Percentiles rank a stretch among this genome's conserved stretches.
These are phyloP conservation scores for Etheostoma spectabile DNA, from an alignment of 2,113 vertebrate species.

Conservation along the genomic window DNA sequence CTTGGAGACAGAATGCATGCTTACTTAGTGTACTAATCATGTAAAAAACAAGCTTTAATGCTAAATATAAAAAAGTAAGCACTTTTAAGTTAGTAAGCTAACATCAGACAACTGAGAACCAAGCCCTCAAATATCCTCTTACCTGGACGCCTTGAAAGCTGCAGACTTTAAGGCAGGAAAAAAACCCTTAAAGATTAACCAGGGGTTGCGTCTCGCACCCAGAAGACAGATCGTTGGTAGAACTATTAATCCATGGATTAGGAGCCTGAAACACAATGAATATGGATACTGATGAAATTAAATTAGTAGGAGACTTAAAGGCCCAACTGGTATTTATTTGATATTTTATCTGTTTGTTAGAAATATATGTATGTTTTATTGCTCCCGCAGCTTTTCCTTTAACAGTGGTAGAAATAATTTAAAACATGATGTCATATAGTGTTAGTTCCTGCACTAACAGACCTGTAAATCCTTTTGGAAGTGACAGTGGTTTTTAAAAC, in stretches of 20 bases:
- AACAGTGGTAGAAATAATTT: background rate
- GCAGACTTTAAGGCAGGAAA: slow-evolving; percentile 2
- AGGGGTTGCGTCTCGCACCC: background rate
- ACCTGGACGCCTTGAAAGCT: background rate
- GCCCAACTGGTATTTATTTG: background rate
- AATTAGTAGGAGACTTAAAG: background rate
- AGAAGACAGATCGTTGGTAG: background rate
- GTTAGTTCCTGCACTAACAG: background rate
- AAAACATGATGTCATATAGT: background rate
- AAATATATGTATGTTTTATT: no score
- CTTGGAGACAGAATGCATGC: background rate
- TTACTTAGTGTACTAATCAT: no score
- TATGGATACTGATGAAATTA: background rate
- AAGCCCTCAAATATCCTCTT: background rate
- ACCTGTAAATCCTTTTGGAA: background rate
- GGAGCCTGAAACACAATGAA: slow-evolving; percentile 2
- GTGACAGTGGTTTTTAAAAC: no score
- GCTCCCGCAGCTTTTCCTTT: no score
- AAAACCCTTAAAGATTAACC: background rate
- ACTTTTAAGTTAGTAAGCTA: no score
- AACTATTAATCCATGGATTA: background rate
- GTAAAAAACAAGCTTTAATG: background rate
- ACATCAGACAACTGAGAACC: background rate
- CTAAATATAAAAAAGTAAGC: background rate
- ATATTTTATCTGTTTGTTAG: background rate